Percentiles rank a stretch among this genome's conserved stretches.
phyloP scores from a whole-genome alignment of 2,888 invertebrate genomes.

The Eubasilissa splendida region DNA sequence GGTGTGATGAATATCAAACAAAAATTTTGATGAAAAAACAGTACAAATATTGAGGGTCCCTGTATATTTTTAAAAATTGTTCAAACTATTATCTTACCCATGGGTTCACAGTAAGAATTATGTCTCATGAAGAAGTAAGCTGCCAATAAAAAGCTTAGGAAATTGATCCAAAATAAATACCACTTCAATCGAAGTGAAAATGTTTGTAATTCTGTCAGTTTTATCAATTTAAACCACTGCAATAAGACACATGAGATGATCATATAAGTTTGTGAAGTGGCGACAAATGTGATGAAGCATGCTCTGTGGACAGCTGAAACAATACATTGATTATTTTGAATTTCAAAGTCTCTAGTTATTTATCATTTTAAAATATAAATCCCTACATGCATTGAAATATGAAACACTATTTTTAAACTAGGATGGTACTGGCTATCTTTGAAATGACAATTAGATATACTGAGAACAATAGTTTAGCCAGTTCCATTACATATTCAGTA shows the following conservation, averaged over 20 bases:
- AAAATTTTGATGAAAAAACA: too few species aligned
- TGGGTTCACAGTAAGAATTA: slow-evolving; percentile 92
- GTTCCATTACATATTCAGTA: too few species aligned
- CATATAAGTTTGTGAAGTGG: slow-evolving; percentile 91
- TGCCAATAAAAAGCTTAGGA: slow-evolving; percentile 82
- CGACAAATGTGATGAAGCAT: slow-evolving; percentile 90
- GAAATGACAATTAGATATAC: too few species aligned
- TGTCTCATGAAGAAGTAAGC: slow-evolving; percentile 93
- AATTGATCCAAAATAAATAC: slow-evolving; percentile 81
- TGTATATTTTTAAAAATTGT: neutral
- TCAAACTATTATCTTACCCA: slow-evolving; percentile 77
- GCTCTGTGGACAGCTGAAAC: slow-evolving; percentile 87
- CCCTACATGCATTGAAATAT: too few species aligned
- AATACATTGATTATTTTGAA: slow-evolving; percentile 55
- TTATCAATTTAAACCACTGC: slow-evolving; percentile 76
- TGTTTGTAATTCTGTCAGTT: slow-evolving; percentile 74
- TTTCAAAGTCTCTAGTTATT: neutral
- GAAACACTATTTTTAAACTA: too few species aligned
- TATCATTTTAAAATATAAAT: too few species aligned
- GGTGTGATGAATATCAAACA: too few species aligned
- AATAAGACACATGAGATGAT: slow-evolving; percentile 82
- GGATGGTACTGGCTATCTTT: too few species aligned
- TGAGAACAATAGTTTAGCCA: too few species aligned
- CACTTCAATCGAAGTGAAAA: slow-evolving; percentile 85
- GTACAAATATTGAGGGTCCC: too few species aligned